Percentiles rank a stretch among this genome's conserved stretches.
phyloP scores from a whole-genome alignment of 2,797 vertebrate genomes.

The Mormyrops boulengeri region DNA sequence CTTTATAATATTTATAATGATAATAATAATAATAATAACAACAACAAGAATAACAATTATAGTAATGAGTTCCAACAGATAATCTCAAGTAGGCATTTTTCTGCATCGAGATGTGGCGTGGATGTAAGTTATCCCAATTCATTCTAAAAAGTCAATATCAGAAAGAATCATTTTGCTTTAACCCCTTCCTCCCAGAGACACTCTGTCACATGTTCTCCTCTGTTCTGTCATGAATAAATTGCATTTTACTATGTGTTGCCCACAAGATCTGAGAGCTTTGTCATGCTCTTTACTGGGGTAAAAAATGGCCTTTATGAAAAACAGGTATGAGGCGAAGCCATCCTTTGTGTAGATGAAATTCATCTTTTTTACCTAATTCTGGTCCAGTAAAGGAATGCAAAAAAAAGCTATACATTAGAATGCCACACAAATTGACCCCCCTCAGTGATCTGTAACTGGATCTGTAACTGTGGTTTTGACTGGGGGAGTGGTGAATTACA shows the following conservation, averaged over 20 bases:
- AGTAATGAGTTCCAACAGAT: background rate
- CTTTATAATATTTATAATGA: background rate
- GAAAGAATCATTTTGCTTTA: constrained; percentile 15
- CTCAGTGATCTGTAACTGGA: background rate
- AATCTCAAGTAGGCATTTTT: background rate
- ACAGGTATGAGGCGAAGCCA: background rate
- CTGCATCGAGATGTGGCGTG: background rate
- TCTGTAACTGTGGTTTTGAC: background rate
- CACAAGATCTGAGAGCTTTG: background rate
- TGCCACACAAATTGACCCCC: background rate
- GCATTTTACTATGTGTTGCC: background rate
- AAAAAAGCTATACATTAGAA: constrained; percentile 3
- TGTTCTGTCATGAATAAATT: background rate
- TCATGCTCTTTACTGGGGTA: background rate
- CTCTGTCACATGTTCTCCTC: background rate
- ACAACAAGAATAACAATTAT: background rate
- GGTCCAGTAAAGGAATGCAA: background rate
- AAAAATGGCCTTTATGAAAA: constrained; percentile 15
- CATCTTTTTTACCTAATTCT: background rate
- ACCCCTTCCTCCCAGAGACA: background rate
- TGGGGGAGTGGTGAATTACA: background rate
- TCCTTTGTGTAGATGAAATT: background rate
- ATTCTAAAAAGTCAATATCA: constrained; percentile 18
- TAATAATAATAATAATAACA: background rate
- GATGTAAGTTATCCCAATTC: background rate